A percentile compares a stretch with the other conserved stretches of the same genome.
Evolutionary conservation across 1,140 invertebrate species (phyloP).

Genomic region (Hermatobates lingyangjiaoensis): DNA sequence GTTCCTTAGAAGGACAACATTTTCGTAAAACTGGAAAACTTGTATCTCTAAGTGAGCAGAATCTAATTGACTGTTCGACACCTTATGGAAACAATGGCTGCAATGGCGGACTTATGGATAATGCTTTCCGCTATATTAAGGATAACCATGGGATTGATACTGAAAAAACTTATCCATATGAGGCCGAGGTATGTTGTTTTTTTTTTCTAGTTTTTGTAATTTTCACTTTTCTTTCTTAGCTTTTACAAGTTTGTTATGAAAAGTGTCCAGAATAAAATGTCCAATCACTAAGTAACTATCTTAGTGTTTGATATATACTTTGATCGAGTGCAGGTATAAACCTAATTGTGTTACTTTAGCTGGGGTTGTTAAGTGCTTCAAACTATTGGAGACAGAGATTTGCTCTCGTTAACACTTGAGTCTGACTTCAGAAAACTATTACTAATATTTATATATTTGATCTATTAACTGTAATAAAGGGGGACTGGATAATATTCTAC

Average conservation of each 20-base stretch:
- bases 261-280: neutral
- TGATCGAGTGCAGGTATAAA: too few species aligned
- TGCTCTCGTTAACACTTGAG: too few species aligned
- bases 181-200: slow-evolving; percentile 7
- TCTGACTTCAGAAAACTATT: too few species aligned
- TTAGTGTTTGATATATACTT: too few species aligned
- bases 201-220: neutral
- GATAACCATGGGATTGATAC: slow-evolving; percentile 75
- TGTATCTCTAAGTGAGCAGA: slow-evolving; percentile 89
- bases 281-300: too few species aligned
- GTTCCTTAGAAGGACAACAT: slow-evolving; percentile 87
- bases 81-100: slow-evolving; percentile 90
- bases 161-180: slow-evolving; percentile 74
- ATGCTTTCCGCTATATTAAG: slow-evolving; percentile 81
- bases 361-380: too few species aligned
- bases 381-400: too few species aligned
- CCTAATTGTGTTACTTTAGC: too few species aligned
- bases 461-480: too few species aligned
- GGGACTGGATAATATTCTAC: too few species aligned
- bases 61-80: slow-evolving; percentile 82
- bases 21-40: slow-evolving; percentile 67
- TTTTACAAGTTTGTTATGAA: neutral
- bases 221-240: neutral
- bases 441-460: too few species aligned
- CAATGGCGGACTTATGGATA: slow-evolving; percentile 87